Evolutionary conservation across 2,113 vertebrate species (phyloP).

Genomic region (Percopsis transmontana): DNA sequence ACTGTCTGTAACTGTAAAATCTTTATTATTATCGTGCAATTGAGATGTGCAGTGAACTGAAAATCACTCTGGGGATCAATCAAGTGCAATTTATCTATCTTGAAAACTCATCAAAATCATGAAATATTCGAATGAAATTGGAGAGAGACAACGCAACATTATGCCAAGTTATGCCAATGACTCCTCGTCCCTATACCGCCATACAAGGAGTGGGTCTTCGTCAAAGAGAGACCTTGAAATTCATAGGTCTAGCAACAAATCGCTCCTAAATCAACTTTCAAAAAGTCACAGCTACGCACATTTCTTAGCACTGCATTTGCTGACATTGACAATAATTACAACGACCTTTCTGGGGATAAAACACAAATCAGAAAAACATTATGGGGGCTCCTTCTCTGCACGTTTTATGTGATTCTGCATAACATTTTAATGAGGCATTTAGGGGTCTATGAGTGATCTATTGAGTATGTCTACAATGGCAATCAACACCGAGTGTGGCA

Average conservation of each 20-base stretch:
- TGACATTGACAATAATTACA: slow-evolving; percentile 73
- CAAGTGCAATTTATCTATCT: too few relatives aligned
- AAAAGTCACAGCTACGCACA: slow-evolving; percentile 53
- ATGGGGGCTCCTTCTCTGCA: slow-evolving; percentile 58
- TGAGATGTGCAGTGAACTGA: too few relatives aligned
- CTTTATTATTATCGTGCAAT: too few relatives aligned
- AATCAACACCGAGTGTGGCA: slow-evolving; percentile 77
- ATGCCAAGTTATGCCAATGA: slow-evolving; percentile 24
- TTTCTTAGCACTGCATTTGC: slow-evolving; percentile 58
- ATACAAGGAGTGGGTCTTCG: slow-evolving; percentile 46
- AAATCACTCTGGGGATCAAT: too few relatives aligned
- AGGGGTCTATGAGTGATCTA: slow-evolving; percentile 74
- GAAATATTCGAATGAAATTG: slow-evolving; percentile 30
- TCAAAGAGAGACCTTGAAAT: slow-evolving; percentile 33
- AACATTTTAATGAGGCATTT: slow-evolving; percentile 75
- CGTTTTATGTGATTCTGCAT: slow-evolving; percentile 66
- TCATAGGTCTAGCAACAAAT: slow-evolving; percentile 45
- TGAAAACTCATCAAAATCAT: too few relatives aligned
- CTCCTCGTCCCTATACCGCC: slow-evolving; percentile 24
- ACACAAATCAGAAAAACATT: slow-evolving; percentile 72
- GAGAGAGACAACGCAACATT: slow-evolving; percentile 20
- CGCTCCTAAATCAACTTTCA: slow-evolving; percentile 60
- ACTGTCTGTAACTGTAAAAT: too few relatives aligned
- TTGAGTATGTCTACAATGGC: slow-evolving; percentile 78
- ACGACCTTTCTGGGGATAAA: slow-evolving; percentile 72